These are phyloP conservation scores for Agrypnia vestita DNA, from an alignment of 1,140 invertebrate species.

Conservation along the genomic window DNA sequence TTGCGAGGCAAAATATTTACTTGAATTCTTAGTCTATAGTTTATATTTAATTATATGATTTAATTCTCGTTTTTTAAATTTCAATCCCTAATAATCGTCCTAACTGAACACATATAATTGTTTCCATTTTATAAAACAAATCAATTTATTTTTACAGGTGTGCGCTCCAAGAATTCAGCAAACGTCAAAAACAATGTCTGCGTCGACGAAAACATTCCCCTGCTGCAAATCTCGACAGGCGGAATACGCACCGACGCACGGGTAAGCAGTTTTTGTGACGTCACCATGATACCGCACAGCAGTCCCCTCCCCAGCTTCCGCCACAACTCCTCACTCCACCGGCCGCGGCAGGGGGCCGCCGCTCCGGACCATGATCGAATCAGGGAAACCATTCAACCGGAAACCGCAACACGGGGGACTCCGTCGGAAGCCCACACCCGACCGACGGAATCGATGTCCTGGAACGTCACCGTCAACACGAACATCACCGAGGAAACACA, in stretches of 20 bases:
- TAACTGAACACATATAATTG: too few species aligned
- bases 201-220: neutral
- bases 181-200: constrained; percentile 1
- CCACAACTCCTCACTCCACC: constrained; percentile 22
- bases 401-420: neutral
- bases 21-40: too few species aligned
- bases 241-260: neutral
- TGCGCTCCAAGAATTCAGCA: neutral
- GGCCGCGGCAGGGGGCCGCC: neutral
- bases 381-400: constrained; percentile 22
- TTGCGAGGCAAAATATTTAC: too few species aligned
- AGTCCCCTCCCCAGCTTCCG: constrained; percentile 6
- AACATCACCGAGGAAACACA: neutral
- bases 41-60: too few species aligned
- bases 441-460: neutral
- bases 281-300: constrained; percentile 33
- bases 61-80: too few species aligned
- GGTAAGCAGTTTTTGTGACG: constrained; percentile 10
- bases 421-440: neutral
- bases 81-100: neutral
- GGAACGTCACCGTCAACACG: neutral
- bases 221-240: neutral
- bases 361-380: constrained; percentile 15
- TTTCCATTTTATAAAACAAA: neutral
- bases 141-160: neutral